Evolutionary conservation across 2,113 vertebrate genomes (phyloP).

Genomic region (Pelmatolapia mariae): DNA sequence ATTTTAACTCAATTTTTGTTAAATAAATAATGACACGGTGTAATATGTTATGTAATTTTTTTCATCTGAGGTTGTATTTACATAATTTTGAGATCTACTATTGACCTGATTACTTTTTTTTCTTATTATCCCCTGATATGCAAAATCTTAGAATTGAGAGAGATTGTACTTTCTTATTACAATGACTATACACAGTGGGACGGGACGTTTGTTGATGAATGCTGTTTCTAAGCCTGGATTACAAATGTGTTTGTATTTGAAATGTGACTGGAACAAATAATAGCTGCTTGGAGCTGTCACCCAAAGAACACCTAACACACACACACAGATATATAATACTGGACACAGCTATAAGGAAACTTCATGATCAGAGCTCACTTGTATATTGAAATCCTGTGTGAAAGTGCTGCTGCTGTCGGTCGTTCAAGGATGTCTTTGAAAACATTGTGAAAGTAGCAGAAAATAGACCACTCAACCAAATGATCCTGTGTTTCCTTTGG

Average conservation of each 20-base stretch:
- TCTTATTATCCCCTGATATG: background rate
- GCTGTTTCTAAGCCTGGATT: background rate
- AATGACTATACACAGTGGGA: background rate
- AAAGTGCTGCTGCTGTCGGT: rapidly evolving
- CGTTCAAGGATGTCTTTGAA: background rate
- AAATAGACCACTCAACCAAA: background rate
- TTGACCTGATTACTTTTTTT: background rate
- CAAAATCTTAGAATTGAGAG: background rate
- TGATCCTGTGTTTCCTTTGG: background rate
- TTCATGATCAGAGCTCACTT: background rate
- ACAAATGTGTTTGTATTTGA: background rate
- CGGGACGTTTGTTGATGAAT: background rate
- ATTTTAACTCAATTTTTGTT: background rate
- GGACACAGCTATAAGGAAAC: background rate
- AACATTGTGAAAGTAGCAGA: background rate
- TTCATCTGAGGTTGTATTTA: background rate
- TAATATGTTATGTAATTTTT: background rate
- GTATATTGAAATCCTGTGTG: background rate
- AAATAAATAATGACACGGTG: background rate
- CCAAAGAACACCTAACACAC: background rate
- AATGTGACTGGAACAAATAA: background rate
- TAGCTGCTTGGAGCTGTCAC: background rate
- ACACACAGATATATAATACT: background rate
- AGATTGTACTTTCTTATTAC: background rate
- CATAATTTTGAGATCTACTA: background rate